Evolutionary conservation across 2,113 vertebrate genomes (phyloP), one percentile per base, ranked within the genome.

Genomic region (Campylomormyrus numenius): DNA sequence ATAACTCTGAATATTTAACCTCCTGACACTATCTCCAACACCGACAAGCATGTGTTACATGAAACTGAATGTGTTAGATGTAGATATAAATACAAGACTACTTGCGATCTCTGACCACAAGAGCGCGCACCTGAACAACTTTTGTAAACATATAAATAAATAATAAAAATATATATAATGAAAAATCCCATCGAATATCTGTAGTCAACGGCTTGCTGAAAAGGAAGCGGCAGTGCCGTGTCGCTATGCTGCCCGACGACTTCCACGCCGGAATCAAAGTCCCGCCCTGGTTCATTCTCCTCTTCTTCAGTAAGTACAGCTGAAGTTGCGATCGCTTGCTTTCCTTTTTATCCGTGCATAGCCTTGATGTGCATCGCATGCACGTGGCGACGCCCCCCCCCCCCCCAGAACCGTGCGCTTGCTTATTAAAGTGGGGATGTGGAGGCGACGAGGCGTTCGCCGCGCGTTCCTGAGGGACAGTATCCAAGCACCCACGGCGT

Each of bases 151-250:
- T 80, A 80, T 80, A 80, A 80, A 80, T 80, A 80, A 80, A 80
- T 80, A 80, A 80, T 35, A 19, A 19, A 17, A 80, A 80, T 17
- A 80, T 80, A 80, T 80, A 80, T 80, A 80, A 42, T 19, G 74
- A 80, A 80, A 77, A 80, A 80, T 80, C 74, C 74, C 74, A 39
- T 80, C 35, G 74, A 80, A 80, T 80, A 80, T 42, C 74, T 80
- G 74, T 80, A 80, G 74, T 80, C 74, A 42, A 42, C 74, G 74
- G 35, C 35, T 39, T 80, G 74, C 74, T 80, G 74, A 35, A 42
- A 80, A 80, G 35, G 70, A 35, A 77, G 74, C 35, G 74, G 35
- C 45, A 24, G 39, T 19, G 24, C 39, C 11, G 42, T 46, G 9
- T 49, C 83, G 83, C 83, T 49, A 85, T 85, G 83, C 45, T 49